Base-by-base conservation (phyloP, 2,113 vertebrate species). In the Chloroceryle aenea region DNA sequence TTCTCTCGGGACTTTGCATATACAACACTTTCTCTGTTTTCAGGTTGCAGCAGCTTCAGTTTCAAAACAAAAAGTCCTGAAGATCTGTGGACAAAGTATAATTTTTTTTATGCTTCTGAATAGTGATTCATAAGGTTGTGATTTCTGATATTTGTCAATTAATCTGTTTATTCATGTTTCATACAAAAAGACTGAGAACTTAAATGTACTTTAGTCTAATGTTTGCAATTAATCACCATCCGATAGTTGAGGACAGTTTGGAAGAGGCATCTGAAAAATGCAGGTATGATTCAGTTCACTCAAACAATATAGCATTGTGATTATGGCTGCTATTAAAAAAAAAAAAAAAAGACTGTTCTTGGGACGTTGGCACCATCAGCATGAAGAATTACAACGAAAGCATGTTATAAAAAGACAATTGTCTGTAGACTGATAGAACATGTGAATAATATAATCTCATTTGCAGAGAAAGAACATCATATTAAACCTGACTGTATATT, bases 21-120 rank as follows among this genome's bases (percentile, higher is more conserved):
- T 75, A 63, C 48, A 93, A 16, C 27, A 85, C 34, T 59, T 59
- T 15, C 68, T 90, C 52, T 92, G 10, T 75, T 86, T 29, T 85
- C 59, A 30, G 18, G 22, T 83, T 89, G 59, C 67, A 80, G 36
- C 8, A 90, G 61, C 7, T 77, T 77, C 36, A 36, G 20, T 68
- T 94, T 97, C 79, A 95, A 95, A 94, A 55, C 23, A 94, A 95
- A 95, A 74, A 52, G n/a, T 52, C 27, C 43, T 67, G 72, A 92
- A 86, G 32, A 71, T 68, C 50, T 80, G 17, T 75, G 90, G 92
- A 78, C 36, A 95, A 87, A 89, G 72, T 74, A 53, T 55, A 63
- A 78, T 47, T 75, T 86, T 85, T 15, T 85, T 94, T 42, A 88
- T 89, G 4, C 2, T 30, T 5, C 23, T 89, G 89, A 3, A 0